Evolutionary conservation across 2,888 invertebrate genomes (phyloP).

Genomic region (Drosophila niveifrons): DNA sequence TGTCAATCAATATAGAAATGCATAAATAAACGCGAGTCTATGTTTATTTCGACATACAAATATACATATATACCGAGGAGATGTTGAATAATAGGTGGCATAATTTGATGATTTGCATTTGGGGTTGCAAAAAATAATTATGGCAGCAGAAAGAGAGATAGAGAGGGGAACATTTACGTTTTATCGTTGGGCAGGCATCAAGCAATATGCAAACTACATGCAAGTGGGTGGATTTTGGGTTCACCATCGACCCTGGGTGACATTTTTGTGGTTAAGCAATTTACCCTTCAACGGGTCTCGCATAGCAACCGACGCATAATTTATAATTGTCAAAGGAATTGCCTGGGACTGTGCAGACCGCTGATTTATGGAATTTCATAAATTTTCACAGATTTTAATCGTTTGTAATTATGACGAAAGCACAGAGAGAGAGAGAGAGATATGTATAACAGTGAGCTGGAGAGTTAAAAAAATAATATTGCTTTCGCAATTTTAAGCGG

Average conservation of each 20-base stretch:
- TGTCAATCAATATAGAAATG: constrained; percentile 38
- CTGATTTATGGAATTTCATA: constrained; percentile 84
- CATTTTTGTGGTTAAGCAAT: constrained; percentile 77
- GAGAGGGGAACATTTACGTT: constrained; percentile 13
- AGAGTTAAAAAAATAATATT: constrained; percentile 33
- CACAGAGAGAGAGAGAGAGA: neutral
- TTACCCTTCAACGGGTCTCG: constrained; percentile 58
- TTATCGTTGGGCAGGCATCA: constrained; percentile 24
- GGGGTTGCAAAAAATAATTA: constrained; percentile 62
- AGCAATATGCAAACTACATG: constrained; percentile 56
- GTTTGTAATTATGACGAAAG: constrained; percentile 76
- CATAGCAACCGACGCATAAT: constrained; percentile 71
- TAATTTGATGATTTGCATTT: constrained; percentile 34
- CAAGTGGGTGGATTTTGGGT: constrained; percentile 36
- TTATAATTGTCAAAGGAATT: constrained; percentile 80
- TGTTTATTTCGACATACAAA: neutral
- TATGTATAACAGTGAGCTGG: neutral
- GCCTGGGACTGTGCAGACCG: constrained; percentile 38
- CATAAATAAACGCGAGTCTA: constrained; percentile 1
- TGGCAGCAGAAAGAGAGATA: constrained; percentile 2
- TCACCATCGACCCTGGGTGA: constrained; percentile 52
- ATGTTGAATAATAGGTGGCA: constrained; percentile 16
- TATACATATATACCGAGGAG: neutral
- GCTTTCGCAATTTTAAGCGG: constrained; percentile 42
- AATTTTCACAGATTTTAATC: constrained; percentile 84